These are phyloP conservation scores for Pterocles orientalis DNA, from an alignment of 2,113 vertebrate genomes.

Conservation along the genomic window DNA sequence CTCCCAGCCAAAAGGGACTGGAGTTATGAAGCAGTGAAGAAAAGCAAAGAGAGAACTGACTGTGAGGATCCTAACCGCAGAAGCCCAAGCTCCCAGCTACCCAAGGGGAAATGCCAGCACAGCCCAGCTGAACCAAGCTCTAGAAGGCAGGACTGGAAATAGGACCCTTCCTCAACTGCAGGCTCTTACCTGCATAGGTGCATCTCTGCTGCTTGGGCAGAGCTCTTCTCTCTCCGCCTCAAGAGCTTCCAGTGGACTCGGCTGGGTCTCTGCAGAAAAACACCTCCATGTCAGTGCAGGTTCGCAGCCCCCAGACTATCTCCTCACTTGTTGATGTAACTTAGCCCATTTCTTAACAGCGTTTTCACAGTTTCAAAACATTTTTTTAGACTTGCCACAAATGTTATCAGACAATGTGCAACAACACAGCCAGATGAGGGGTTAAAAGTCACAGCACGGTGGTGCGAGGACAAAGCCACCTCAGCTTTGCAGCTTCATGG, in stretches of 20 bases:
- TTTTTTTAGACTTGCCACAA: slow-evolving; percentile 48
- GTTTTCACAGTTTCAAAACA: slow-evolving; percentile 60
- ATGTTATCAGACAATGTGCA: slow-evolving; percentile 51
- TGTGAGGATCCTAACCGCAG: not conserved
- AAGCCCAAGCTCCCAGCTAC: not conserved
- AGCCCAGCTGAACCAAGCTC: not conserved
- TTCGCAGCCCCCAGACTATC: not conserved
- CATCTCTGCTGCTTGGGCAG: slow-evolving; percentile 26
- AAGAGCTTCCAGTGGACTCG: slow-evolving; percentile 67
- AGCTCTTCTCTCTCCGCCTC: slow-evolving; percentile 60
- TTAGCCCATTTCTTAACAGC: slow-evolving; percentile 2
- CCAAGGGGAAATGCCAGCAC: not conserved
- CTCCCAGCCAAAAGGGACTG: not conserved
- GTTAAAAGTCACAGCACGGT: slow-evolving; percentile 52
- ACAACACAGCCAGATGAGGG: slow-evolving; percentile 34
- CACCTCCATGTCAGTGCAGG: not conserved
- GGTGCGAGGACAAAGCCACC: slow-evolving; percentile 42
- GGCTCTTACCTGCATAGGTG: slow-evolving; percentile 55
- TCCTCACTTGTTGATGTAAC: not conserved
- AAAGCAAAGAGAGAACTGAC: not conserved
- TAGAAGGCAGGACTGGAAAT: not conserved
- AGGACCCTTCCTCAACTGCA: not conserved
- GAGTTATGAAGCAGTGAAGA: not conserved
- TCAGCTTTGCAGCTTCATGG: slow-evolving; percentile 18
- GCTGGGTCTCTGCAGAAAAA: slow-evolving; percentile 84